Percentiles rank a stretch among this genome's conserved stretches.
Conservation (phyloP, 2,797 vertebrate species). For the Myotis daubentonii region DNA sequence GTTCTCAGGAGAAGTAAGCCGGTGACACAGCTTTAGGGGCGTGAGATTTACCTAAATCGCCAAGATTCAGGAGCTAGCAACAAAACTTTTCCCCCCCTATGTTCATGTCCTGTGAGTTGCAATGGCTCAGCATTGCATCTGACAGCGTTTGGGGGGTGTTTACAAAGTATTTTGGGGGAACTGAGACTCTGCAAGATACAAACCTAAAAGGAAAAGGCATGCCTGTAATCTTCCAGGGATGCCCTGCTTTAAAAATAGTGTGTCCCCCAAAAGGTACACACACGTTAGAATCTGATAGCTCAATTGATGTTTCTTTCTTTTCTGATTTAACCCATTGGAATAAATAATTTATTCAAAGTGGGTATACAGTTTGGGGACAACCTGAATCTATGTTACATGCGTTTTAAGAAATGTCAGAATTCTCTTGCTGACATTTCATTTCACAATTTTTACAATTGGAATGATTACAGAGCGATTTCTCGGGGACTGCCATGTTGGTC, state of each 20-base stretch:
- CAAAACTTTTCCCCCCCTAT: neutral
- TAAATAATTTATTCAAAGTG: too few relatives aligned
- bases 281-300: too few relatives aligned
- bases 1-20: slow-evolving; percentile 87
- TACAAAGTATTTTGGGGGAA: neutral
- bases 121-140: accelerated
- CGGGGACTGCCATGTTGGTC: neutral
- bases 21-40: slow-evolving; percentile 85
- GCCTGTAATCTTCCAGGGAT: accelerated
- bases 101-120: neutral
- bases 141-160: neutral
- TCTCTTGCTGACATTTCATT: neutral
- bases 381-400: too few relatives aligned
- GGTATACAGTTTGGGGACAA: too few relatives aligned
- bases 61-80: neutral
- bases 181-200: neutral
- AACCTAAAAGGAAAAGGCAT: neutral
- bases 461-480: neutral
- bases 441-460: neutral
- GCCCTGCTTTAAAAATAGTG: neutral
- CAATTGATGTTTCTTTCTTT: too few relatives aligned
- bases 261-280: too few relatives aligned
- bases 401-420: neutral
- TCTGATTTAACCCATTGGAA: too few relatives aligned
- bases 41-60: slow-evolving; percentile 69